Base-by-base conservation (phyloP, 2,888 invertebrate species). In the Brachyopa scutellaris region DNA sequence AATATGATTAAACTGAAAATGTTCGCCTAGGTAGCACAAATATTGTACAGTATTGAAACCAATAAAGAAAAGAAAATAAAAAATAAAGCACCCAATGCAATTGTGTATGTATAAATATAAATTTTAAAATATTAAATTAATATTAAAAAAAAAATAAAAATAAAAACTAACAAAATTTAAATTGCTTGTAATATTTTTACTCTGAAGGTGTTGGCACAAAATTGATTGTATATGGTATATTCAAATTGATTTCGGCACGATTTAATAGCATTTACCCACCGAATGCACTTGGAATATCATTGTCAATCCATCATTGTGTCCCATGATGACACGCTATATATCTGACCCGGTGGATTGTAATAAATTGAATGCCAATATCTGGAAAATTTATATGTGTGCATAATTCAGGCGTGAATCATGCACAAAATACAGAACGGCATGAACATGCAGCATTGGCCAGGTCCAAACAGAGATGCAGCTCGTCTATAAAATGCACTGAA, bases 41-140 rank as follows among this genome's bases (percentile, higher is more conserved):
- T 55, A 51, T 51, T 76, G 76, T 76, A 76, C 76, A 76, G 67
- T 64, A 61, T 38, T 61, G 31, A 66, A 61, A 61, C 47, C 15
- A 49, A 38, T 38, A 47, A 49, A n/a, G 7, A 19, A 29, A 55
- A 47, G 23, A 19, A 57, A 31, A 64, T 40, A 17, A 13, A 49
- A 51, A 42, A 9, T 11, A 45, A 31, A 2, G 9, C 7, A 42
- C 9, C 38, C 23, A 42, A 15, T 6, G 19, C 5, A 61, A 59
- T 45, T 59, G n/a, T n/a, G n/a, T n/a, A n/a, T n/a, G n/a, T n/a
- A n/a, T n/a, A 49, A 23, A 62, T 53, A 21, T 29, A 53, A 47
- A 45, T 45, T 49, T 2, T 21, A 55, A 62, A 64, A 47, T 47
- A 57, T 5, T 31, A 51, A 47, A 7, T 23, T 21, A 47, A 11